phyloP scores from a whole-genome alignment of 2,888 invertebrate genomes.

The Heliconius ethilla region DNA sequence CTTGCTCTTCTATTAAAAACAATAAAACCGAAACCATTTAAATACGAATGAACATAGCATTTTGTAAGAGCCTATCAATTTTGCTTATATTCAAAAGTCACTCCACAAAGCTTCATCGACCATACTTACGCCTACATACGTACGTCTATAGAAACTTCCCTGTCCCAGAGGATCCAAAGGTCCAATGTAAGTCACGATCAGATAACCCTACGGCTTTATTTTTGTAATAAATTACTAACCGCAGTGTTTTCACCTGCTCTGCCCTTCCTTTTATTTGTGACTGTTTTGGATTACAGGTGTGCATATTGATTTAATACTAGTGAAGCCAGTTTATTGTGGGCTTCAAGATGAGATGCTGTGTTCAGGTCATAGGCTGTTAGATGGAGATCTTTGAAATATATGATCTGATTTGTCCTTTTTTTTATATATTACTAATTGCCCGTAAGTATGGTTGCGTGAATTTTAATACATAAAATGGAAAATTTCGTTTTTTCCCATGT shows the following conservation, averaged over 20 bases:
- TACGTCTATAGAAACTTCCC: neutral
- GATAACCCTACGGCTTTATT: slow-evolving; percentile 49
- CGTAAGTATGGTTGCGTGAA: too few species aligned
- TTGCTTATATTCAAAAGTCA: neutral
- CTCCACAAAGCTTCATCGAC: neutral
- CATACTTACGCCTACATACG: neutral
- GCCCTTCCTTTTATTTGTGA: slow-evolving; percentile 46
- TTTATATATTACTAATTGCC: too few species aligned
- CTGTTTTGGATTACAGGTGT: slow-evolving; percentile 44
- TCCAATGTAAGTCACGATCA: slow-evolving; percentile 48
- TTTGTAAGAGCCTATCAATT: neutral
- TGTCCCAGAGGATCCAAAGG: slow-evolving; percentile 41
- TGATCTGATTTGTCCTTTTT: neutral
- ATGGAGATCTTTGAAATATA: neutral
- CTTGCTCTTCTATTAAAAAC: too few species aligned
- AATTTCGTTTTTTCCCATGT: too few species aligned
- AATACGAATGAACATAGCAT: neutral
- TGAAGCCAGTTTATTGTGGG: neutral
- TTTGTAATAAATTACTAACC: slow-evolving; percentile 50
- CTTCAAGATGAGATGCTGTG: neutral
- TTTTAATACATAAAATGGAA: too few species aligned
- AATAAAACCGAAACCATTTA: too few species aligned
- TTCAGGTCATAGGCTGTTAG: neutral
- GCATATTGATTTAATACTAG: slow-evolving; percentile 41
- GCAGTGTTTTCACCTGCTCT: slow-evolving; percentile 46